These are phyloP conservation scores for Clamator glandarius DNA, from an alignment of 2,797 vertebrate species.

Conservation along the genomic window DNA sequence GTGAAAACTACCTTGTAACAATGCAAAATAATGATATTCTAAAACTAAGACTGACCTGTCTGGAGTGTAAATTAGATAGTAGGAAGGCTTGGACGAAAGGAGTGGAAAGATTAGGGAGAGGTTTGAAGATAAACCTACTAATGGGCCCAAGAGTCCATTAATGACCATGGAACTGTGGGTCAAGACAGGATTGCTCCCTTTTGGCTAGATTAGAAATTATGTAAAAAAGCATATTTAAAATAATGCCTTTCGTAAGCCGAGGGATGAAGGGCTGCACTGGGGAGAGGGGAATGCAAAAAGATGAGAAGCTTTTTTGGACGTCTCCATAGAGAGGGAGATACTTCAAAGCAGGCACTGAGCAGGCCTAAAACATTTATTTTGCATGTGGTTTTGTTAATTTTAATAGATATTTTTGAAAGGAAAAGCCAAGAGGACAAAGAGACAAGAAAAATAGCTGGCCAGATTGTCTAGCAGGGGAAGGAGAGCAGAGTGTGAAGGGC, in stretches of 20 bases:
- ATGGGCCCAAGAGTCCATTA: neutral
- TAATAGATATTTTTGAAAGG: neutral
- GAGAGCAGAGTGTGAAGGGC: slow-evolving; percentile 4
- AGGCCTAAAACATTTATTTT: neutral
- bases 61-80: neutral
- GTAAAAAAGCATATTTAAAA: neutral
- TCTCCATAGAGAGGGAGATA: neutral
- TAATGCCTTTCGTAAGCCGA: neutral
- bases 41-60: neutral
- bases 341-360: neutral
- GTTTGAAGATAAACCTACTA: neutral
- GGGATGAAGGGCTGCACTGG: neutral
- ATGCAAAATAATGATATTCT: neutral
- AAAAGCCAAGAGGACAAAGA: neutral
- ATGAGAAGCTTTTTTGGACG: neutral
- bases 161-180: neutral
- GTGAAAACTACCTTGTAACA: neutral
- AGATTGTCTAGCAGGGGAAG: neutral
- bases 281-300: neutral
- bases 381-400: neutral
- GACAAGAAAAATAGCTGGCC: neutral
- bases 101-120: neutral
- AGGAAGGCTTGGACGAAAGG: neutral
- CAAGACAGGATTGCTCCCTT: neutral
- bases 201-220: neutral